Conservation (phyloP, 1,140 invertebrate species). For the Laupala kohalensis region DNA sequence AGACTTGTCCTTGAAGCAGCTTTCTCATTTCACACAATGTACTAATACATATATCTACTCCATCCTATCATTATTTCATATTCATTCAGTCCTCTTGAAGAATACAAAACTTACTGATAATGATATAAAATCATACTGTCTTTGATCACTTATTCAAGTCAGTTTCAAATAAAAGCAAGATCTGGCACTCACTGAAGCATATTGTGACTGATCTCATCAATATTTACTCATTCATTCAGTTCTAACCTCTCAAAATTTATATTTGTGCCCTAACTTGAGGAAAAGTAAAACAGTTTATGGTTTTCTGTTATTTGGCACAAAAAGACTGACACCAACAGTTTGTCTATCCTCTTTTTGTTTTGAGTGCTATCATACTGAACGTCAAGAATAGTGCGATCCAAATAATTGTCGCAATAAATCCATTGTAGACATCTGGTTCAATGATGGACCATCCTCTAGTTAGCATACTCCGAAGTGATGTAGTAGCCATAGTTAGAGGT, state of each 20-base stretch:
- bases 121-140: too few species aligned
- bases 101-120: too few species aligned
- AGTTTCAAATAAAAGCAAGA: not conserved
- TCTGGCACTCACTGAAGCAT: not conserved
- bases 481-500: conserved; percentile 82
- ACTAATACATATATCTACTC: too few species aligned
- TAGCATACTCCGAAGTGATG: conserved; percentile 74
- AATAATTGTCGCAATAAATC: conserved; percentile 71
- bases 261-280: too few species aligned
- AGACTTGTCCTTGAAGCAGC: too few species aligned
- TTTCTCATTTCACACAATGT: too few species aligned
- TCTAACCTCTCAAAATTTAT: not conserved
- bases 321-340: not conserved
- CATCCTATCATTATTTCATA: not conserved
- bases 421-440: conserved; percentile 73
- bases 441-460: conserved; percentile 77
- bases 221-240: not conserved
- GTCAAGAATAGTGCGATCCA: conserved; percentile 81
- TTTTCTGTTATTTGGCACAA: not conserved
- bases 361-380: conserved; percentile 64
- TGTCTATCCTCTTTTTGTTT: conserved; percentile 54
- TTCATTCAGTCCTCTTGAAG: not conserved
- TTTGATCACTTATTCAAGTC: not conserved
- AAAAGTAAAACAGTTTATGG: not conserved
- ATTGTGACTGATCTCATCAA: not conserved